phyloP scores from a whole-genome alignment of 1,140 invertebrate genomes.

The fruit fly (Drosophila melanogaster) region DNA sequence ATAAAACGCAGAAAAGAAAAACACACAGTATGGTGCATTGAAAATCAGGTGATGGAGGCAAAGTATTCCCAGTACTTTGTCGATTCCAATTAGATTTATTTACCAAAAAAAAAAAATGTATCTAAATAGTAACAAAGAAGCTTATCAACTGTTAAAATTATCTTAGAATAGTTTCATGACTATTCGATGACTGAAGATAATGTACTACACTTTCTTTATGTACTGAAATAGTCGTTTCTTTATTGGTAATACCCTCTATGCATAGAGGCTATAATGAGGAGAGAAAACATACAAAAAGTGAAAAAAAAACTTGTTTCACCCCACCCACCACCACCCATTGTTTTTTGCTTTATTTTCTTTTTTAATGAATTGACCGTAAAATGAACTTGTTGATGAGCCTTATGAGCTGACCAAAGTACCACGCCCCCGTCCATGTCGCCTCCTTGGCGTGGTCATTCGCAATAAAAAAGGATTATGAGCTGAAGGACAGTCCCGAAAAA shows the following conservation, averaged over 20 bases:
- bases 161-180: too few relatives aligned
- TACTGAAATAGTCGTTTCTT: background rate
- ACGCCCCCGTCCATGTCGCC: constrained; percentile 16
- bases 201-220: too few relatives aligned
- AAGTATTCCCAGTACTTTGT: background rate
- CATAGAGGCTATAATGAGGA: constrained; percentile 17
- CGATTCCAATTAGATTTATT: background rate
- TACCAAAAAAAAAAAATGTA: background rate
- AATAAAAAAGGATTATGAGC: constrained; percentile 82
- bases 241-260: background rate
- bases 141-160: too few relatives aligned
- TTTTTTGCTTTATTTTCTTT: constrained; percentile 46
- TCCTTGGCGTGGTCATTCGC: constrained; percentile 77
- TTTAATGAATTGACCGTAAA: constrained; percentile 84
- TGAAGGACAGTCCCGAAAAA: constrained; percentile 68
- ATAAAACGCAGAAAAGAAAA: constrained; percentile 26
- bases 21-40: background rate
- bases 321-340: background rate
- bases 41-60: constrained; percentile 4
- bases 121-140: background rate
- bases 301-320: constrained; percentile 30
- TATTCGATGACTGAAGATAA: too few relatives aligned
- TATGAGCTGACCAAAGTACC: constrained; percentile 62
- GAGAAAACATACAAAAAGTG: constrained; percentile 34
- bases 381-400: constrained; percentile 84